Conservation (phyloP, 2,888 invertebrate species). For the Mesorhabditis belari region DNA sequence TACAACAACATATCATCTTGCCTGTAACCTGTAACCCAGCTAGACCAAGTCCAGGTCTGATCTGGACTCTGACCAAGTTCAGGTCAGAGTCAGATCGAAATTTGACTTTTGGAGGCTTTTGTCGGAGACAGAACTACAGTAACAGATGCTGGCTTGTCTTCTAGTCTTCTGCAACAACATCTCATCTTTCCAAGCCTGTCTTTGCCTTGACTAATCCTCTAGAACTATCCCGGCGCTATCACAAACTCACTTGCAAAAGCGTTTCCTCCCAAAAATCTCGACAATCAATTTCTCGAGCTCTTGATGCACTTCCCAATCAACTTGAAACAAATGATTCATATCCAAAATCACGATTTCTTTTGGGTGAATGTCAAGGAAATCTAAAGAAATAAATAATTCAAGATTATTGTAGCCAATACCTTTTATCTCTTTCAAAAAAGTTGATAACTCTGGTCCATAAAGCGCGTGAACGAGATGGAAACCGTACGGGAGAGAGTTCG, state of each 20-base stretch:
- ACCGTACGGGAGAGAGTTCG: constrained; percentile 3
- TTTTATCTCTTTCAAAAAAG: neutral
- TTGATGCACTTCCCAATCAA: neutral
- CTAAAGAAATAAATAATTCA: neutral
- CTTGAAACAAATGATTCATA: constrained; percentile 19
- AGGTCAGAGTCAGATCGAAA: too few relatives aligned
- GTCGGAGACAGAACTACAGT: too few relatives aligned
- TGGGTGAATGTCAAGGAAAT: constrained; percentile 12
- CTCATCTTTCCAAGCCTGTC: too few relatives aligned
- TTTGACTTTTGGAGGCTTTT: too few relatives aligned
- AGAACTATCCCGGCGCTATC: too few relatives aligned
- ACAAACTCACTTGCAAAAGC: neutral
- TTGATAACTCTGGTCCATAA: constrained; percentile 5
- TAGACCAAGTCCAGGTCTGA: too few relatives aligned
- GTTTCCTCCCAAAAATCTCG: neutral
- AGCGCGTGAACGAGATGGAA: constrained; percentile 12
- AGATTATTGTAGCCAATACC: constrained; percentile 3
- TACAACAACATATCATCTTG: too few relatives aligned
- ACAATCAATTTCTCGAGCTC: neutral
- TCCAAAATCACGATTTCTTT: constrained; percentile 19
- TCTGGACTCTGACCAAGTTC: too few relatives aligned
- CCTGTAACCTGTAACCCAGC: too few relatives aligned
- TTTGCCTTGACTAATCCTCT: too few relatives aligned
- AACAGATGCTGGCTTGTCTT: too few relatives aligned
- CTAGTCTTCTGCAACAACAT: too few relatives aligned